Evolutionary conservation across 2,113 vertebrate species (phyloP).

Genomic region (Heptranchias perlo): DNA sequence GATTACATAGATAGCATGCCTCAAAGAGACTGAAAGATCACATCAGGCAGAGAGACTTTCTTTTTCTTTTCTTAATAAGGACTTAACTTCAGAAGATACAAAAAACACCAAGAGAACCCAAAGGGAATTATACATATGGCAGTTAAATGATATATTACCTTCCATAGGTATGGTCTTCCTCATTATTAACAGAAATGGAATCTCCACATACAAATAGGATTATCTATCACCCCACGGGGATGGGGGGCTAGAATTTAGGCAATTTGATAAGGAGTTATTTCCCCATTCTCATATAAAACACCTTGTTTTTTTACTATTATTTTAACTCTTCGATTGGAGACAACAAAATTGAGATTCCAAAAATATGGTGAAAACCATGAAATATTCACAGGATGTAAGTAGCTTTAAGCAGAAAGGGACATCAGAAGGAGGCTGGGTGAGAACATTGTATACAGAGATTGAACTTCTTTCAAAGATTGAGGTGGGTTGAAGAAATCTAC

Average conservation of each 20-base stretch:
- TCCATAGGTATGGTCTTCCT: background rate
- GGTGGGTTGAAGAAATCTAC: background rate
- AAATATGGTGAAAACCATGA: background rate
- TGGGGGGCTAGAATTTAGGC: background rate
- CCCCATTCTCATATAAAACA: background rate
- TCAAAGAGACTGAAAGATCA: background rate
- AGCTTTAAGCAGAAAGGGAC: background rate
- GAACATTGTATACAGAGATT: background rate
- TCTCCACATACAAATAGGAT: background rate
- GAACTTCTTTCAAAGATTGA: background rate
- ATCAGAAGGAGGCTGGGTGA: background rate
- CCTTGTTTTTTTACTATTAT: background rate
- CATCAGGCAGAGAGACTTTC: background rate
- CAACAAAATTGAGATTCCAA: background rate
- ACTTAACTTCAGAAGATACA: background rate
- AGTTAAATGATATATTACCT: background rate
- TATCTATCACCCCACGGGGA: background rate
- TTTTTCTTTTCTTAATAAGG: background rate
- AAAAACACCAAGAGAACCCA: background rate
- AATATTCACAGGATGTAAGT: background rate
- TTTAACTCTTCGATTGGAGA: background rate
- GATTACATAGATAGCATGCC: background rate
- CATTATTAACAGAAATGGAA: background rate
- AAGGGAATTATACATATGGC: background rate
- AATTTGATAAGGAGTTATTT: background rate